Conservation (phyloP, 2,797 vertebrate genomes). For the Stomatorhinus walkeri region DNA sequence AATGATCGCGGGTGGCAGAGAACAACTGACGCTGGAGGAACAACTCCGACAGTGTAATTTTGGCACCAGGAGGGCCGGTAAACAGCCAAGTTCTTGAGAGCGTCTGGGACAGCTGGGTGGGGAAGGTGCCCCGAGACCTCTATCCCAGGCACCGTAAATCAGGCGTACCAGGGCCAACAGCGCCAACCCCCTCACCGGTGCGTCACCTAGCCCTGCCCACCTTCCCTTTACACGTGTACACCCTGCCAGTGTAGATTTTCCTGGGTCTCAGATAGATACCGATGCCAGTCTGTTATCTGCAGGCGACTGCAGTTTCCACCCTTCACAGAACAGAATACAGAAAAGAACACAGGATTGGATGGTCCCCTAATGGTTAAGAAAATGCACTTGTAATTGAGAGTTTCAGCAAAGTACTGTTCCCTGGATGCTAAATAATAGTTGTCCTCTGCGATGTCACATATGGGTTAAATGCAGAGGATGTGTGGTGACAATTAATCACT, state of each 20-base stretch:
- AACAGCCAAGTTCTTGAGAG: conserved; percentile 49
- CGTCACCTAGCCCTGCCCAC: not conserved
- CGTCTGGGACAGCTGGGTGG: conserved; percentile 45
- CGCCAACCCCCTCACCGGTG: conserved; percentile 14
- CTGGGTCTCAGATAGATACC: not conserved
- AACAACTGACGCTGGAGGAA: conserved; percentile 44
- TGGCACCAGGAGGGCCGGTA: conserved; percentile 55
- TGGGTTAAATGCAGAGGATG: not conserved
- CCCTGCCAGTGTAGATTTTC: not conserved
- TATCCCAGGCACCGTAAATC: conserved; percentile 40
- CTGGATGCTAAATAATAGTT: not conserved
- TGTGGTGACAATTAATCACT: not conserved
- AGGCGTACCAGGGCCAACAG: conserved; percentile 27
- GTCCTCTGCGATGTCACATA: not conserved
- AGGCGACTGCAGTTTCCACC: not conserved
- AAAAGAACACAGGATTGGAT: not conserved
- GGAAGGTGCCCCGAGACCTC: conserved; percentile 28
- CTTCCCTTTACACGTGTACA: not conserved
- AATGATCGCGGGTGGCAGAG: conserved; percentile 28
- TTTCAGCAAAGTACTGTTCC: not conserved
- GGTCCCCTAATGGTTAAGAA: not conserved
- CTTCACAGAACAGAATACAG: not conserved
- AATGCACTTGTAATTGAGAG: not conserved
- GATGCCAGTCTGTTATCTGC: not conserved
- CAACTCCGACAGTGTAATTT: conserved; percentile 50